Evolutionary conservation across 2,113 vertebrate genomes (phyloP).

Genomic region (Cavia aperea): DNA sequence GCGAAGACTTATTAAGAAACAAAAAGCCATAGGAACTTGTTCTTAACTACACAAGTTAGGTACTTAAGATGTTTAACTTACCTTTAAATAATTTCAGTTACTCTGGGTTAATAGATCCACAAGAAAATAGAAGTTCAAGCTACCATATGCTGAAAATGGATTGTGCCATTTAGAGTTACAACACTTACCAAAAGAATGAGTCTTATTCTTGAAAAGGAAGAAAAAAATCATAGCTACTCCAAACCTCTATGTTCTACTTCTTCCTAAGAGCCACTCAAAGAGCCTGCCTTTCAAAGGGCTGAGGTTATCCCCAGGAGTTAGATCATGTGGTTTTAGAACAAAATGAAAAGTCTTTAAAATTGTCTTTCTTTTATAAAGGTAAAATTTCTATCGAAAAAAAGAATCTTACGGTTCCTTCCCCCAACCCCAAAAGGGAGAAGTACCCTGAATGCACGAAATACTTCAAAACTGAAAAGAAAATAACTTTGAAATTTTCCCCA

Average conservation of each 20-base stretch:
- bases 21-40: not conserved
- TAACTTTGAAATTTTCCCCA: conserved; percentile 66
- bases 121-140: conserved; percentile 11
- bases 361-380: conserved; percentile 48
- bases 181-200: not conserved
- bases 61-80: not conserved
- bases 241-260: not conserved
- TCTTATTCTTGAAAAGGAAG: conserved; percentile 2
- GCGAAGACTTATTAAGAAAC: not conserved
- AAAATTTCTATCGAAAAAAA: conserved; percentile 56
- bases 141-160: not conserved
- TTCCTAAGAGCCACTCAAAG: not conserved
- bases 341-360: not conserved
- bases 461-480: conserved; percentile 56
- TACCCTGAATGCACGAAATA: conserved; percentile 58
- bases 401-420: conserved; percentile 50
- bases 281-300: not conserved
- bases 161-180: not conserved
- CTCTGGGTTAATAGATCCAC: conserved; percentile 17
- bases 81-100: conserved; percentile 8
- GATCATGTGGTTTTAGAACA: not conserved
- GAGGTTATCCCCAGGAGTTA: not conserved
- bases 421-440: conserved; percentile 32
- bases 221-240: not conserved
- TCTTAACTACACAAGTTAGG: not conserved